Conservation (phyloP, 2,888 invertebrate genomes). For the Nasonovia ribisnigri region DNA sequence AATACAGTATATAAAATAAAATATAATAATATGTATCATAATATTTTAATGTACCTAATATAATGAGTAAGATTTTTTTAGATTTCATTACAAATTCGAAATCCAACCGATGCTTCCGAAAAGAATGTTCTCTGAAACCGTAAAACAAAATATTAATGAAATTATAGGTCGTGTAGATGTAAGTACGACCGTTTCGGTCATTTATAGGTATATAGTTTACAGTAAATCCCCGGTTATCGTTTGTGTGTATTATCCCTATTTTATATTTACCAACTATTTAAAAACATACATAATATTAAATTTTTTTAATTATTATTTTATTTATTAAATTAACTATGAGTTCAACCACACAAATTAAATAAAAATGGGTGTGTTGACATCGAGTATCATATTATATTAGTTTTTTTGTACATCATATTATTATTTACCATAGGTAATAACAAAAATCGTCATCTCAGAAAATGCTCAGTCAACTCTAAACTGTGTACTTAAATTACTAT, state of each 20-base stretch:
- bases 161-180: not conserved
- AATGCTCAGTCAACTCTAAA: not conserved
- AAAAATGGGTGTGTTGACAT: not conserved
- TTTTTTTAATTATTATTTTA: not conserved
- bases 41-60: no score
- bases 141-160: not conserved
- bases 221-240: not conserved
- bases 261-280: not conserved
- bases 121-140: not conserved
- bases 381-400: not conserved
- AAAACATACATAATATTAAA: not conserved
- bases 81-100: not conserved
- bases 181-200: not conserved
- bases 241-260: not conserved
- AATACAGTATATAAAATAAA: no score
- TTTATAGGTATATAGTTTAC: not conserved
- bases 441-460: not conserved
- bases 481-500: not conserved
- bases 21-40: not conserved
- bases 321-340: not conserved
- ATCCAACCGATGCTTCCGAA: not conserved
- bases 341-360: not conserved
- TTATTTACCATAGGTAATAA: not conserved
- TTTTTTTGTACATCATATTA: not conserved
- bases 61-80: not conserved